phyloP scores from a whole-genome alignment of 2,888 invertebrate species.

The Eledone cirrhosa region DNA sequence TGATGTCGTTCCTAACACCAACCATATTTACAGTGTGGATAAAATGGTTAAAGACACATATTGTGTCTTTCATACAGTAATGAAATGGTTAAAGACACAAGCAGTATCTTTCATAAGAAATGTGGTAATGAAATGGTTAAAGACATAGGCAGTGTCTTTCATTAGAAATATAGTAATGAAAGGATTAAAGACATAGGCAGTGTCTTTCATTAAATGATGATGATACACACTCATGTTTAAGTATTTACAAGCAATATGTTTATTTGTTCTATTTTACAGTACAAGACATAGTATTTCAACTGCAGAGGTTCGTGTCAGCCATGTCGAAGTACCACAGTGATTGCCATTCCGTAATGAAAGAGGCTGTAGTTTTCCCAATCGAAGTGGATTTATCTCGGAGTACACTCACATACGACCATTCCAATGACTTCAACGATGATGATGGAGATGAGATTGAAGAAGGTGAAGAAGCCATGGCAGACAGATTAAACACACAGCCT shows the following conservation, averaged over 20 bases:
- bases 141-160: no score
- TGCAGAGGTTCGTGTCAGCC: conserved; percentile 83
- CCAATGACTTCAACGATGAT: conserved; percentile 62
- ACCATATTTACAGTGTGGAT: no score
- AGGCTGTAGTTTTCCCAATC: conserved; percentile 86
- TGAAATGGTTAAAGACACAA: no score
- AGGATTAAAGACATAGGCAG: no score
- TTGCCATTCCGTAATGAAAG: conserved; percentile 78
- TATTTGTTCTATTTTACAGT: conserved; percentile 68
- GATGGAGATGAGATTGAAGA: conserved; percentile 62
- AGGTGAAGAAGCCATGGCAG: conserved; percentile 56
- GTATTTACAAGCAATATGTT: neutral
- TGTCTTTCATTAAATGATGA: no score
- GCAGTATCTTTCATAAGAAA: no score
- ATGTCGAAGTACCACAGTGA: conserved; percentile 81
- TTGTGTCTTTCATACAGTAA: no score
- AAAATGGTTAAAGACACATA: no score
- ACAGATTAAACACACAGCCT: conserved; percentile 65
- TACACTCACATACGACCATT: conserved; percentile 80
- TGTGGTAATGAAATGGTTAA: no score
- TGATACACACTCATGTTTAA: neutral
- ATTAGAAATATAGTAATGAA: no score
- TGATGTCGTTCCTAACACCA: no score
- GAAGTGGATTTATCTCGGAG: conserved; percentile 93
- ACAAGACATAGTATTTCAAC: conserved; percentile 84